Percentiles rank a stretch among this genome's conserved stretches.
Conservation (phyloP, 1,140 invertebrate genomes). For the Drosophila eugracilis region DNA sequence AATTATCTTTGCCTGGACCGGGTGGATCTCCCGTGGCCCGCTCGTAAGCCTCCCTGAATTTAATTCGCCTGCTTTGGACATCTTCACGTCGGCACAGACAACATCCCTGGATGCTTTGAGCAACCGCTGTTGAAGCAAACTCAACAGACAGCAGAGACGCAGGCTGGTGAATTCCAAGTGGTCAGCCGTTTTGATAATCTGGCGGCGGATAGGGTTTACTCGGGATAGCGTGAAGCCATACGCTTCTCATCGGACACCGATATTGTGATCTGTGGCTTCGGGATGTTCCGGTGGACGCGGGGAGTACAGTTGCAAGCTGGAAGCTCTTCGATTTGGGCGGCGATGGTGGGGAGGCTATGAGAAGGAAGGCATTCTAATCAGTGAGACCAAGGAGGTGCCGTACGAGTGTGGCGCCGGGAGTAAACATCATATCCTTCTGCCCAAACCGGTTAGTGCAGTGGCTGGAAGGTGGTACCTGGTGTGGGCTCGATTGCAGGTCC, state of each 20-base stretch:
- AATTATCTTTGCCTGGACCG: slow-evolving; percentile 91
- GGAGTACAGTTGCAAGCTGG: slow-evolving; percentile 97
- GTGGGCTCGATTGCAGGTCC: slow-evolving; percentile 97
- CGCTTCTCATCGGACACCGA: slow-evolving; percentile 97
- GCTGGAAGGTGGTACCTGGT: slow-evolving; percentile 97
- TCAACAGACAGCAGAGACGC: slow-evolving; percentile 82
- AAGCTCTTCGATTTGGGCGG: slow-evolving; percentile 96
- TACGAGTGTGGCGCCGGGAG: slow-evolving; percentile 97
- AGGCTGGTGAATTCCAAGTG: slow-evolving; percentile 90
- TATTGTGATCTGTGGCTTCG: slow-evolving; percentile 95
- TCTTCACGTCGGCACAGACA: slow-evolving; percentile 92
- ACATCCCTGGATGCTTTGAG: slow-evolving; percentile 86
- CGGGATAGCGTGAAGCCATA: slow-evolving; percentile 97
- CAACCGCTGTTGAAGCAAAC: slow-evolving; percentile 74
- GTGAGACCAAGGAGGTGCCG: slow-evolving; percentile 96
- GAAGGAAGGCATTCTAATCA: slow-evolving; percentile 95
- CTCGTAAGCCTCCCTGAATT: slow-evolving; percentile 94
- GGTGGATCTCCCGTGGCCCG: slow-evolving; percentile 89
- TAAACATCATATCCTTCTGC: slow-evolving; percentile 96
- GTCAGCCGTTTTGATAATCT: slow-evolving; percentile 97
- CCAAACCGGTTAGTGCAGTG: slow-evolving; percentile 90
- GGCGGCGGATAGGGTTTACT: slow-evolving; percentile 99
- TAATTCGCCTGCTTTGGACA: slow-evolving; percentile 96
- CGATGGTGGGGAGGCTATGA: slow-evolving; percentile 98
- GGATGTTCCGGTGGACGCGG: slow-evolving; percentile 98